phyloP scores from a whole-genome alignment of 2,888 invertebrate genomes.

The Bruchidius siliquastri region DNA sequence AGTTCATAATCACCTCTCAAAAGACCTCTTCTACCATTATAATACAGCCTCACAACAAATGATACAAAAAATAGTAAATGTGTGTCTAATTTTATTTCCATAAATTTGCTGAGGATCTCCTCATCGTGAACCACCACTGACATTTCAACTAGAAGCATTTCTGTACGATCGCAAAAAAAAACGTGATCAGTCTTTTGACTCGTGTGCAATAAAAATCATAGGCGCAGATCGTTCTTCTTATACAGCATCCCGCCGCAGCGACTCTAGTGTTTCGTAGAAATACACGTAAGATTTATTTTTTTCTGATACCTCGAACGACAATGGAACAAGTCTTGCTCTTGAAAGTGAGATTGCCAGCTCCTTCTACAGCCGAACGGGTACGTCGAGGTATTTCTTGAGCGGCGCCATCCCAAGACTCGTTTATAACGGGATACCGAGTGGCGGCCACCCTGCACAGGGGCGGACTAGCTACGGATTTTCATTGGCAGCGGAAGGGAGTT shows the following conservation, averaged over 20 bases:
- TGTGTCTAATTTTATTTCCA: no score
- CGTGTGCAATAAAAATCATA: not conserved
- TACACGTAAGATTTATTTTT: not conserved
- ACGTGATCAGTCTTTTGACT: slow-evolving; percentile 11
- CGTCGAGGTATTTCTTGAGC: slow-evolving; percentile 19
- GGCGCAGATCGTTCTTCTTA: not conserved
- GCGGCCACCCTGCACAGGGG: slow-evolving; percentile 16
- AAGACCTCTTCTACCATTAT: no score
- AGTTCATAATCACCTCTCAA: no score
- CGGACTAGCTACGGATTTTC: no score
- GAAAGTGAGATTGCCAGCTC: slow-evolving; percentile 22
- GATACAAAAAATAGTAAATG: no score
- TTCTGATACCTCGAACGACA: not conserved
- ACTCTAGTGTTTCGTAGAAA: not conserved
- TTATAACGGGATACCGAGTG: slow-evolving; percentile 25
- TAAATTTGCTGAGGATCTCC: no score
- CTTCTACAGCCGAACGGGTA: slow-evolving; percentile 20
- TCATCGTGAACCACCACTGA: no score
- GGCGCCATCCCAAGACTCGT: slow-evolving; percentile 24
- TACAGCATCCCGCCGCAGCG: not conserved
- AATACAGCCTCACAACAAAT: no score
- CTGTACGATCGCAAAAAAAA: slow-evolving; percentile 13
- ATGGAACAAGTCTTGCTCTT: slow-evolving; percentile 2
- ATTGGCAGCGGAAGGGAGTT: no score
- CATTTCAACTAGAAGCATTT: slow-evolving; percentile 8